A percentile compares a stretch with the other conserved stretches of the same genome.
These are phyloP conservation scores for Latrodectus hesperus DNA, from an alignment of 2,888 invertebrate species.

Conservation along the genomic window DNA sequence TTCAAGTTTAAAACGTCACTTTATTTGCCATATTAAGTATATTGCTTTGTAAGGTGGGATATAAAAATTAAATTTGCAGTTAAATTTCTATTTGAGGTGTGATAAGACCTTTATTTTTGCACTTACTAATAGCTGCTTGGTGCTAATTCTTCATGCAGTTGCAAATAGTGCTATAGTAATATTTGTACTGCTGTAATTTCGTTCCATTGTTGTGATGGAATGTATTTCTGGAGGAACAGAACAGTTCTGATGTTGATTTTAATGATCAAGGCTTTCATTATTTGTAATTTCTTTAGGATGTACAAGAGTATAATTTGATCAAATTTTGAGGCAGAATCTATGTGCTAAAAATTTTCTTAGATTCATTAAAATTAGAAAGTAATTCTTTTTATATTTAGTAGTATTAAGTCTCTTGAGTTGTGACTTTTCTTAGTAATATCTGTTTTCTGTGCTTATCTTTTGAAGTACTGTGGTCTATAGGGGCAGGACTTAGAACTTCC, in stretches of 20 bases:
- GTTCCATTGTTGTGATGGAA: neutral
- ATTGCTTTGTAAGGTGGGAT: too few relatives aligned
- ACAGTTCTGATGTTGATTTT: neutral
- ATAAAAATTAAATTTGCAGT: too few relatives aligned
- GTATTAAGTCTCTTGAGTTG: too few relatives aligned
- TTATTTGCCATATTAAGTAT: too few relatives aligned
- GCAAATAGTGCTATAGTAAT: slow-evolving; percentile 57
- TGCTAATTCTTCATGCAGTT: slow-evolving; percentile 23
- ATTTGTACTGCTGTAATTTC: neutral
- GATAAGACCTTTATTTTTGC: slow-evolving; percentile 1
- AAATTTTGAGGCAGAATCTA: neutral
- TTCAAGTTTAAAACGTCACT: too few relatives aligned
- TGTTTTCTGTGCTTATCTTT: too few relatives aligned
- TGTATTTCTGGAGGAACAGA: neutral
- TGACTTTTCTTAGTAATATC: too few relatives aligned
- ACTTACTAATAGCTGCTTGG: slow-evolving; percentile 58
- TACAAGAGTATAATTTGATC: neutral
- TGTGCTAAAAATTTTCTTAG: neutral
- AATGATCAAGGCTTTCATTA: neutral
- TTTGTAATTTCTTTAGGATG: neutral
- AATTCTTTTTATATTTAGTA: too few relatives aligned
- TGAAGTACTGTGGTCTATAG: too few relatives aligned
- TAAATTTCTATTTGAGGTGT: too few relatives aligned
- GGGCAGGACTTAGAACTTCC: too few relatives aligned
- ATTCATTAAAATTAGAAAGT: neutral